Conservation (phyloP, 2,888 invertebrate genomes). For the Alloplasta piceator region DNA sequence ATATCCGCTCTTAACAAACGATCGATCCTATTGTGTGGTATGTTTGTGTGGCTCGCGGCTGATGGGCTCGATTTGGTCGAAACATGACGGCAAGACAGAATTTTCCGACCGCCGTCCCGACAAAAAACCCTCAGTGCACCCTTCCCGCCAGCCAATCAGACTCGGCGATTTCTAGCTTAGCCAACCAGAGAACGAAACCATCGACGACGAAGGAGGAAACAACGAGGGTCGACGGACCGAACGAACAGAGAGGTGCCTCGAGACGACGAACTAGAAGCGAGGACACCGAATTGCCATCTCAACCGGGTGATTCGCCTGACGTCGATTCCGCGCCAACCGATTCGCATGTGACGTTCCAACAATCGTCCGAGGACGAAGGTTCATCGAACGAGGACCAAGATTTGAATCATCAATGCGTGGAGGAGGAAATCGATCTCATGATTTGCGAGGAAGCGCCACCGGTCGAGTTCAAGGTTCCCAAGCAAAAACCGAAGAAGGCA, state of each 20-base stretch:
- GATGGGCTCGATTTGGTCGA: conserved; percentile 28
- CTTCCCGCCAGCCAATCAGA: conserved; percentile 79
- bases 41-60: conserved; percentile 29
- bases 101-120: conserved; percentile 74
- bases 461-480: conserved; percentile 69
- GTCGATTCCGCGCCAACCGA: neutral
- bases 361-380: conserved; percentile 60
- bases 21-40: conserved; percentile 59
- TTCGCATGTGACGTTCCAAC: conserved; percentile 56
- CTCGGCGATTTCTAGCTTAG: conserved; percentile 82
- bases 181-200: conserved; percentile 71
- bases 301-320: neutral
- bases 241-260: conserved; percentile 38
- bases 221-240: conserved; percentile 54
- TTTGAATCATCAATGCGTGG: conserved; percentile 15
- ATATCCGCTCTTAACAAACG: conserved; percentile 14
- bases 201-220: conserved; percentile 40
- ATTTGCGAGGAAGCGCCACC: conserved; percentile 48
- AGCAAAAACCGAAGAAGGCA: conserved; percentile 51
- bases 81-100: conserved; percentile 68
- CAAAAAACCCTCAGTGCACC: conserved; percentile 58
- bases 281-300: neutral
- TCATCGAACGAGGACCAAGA: conserved; percentile 42
- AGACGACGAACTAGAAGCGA: conserved; percentile 60
- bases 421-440: conserved; percentile 18